Base-by-base conservation (phyloP, 2,888 invertebrate species). In the Drosophila niveifrons region DNA sequence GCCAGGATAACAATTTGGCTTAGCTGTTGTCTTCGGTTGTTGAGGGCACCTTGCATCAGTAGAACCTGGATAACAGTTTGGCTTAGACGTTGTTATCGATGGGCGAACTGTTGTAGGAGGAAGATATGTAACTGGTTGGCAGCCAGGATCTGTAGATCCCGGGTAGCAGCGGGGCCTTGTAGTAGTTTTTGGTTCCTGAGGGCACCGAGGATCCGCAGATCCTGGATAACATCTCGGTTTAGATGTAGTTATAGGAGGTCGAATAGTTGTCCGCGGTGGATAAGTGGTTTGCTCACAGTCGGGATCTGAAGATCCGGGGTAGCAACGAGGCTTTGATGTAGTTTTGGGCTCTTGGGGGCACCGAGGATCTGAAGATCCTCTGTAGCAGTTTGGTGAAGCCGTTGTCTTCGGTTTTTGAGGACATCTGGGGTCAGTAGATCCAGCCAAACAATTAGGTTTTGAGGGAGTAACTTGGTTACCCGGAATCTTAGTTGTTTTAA, bases 121-220 rank as follows among this genome's bases (percentile, higher is more conserved):
- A 2, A 46, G 15, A 17, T 70, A 71, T 23, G 71, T 59, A 0
- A 46, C 59, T 2, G 72, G 59, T 7, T 48, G 50, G 10, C 70
- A 61, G 0, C 63, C 57, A 6, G 23, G 23, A 18, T 57, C 28
- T 10, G 56, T 29, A 10, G 58, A 89, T 1, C 93, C 93, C 0
- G 93, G 92, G 65, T 85, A 92, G 41, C 93, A 82, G 0, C 50
- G 58, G 0, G 72, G 72, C 29, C 10, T 31, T 6, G 41, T 1
- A 1, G 68, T 46, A 3, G 77, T 65, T 39, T 68, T 62, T 17
- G 62, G 59, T 15, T 51, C 8, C 41, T 57, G 59, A 3, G 50
- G 52, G 6, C 67, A 75, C 1, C 43, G 6, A 11, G 64, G 48
- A 39, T 72, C 92, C 1, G 58, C 74, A 0, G 91, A 90, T 6